A percentile compares a stretch with the other conserved stretches of the same genome.
phyloP scores from a whole-genome alignment of 2,888 invertebrate genomes.

The Epirrita christyi region DNA sequence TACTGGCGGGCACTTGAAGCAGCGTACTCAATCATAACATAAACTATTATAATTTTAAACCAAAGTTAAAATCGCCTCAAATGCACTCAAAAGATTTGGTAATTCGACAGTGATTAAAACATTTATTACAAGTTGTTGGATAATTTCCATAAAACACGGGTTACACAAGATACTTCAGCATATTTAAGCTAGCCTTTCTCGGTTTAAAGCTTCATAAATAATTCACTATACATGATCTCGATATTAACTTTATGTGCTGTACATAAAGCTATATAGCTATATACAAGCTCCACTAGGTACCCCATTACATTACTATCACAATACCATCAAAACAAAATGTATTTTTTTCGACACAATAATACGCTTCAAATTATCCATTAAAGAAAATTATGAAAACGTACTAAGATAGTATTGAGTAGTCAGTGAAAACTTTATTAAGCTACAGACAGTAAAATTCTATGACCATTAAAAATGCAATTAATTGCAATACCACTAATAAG shows the following conservation, averaged over 20 bases:
- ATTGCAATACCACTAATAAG: slow-evolving; percentile 11
- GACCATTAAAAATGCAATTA: slow-evolving; percentile 16
- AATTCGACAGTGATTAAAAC: slow-evolving; percentile 74
- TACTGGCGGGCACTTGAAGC: slow-evolving; percentile 50
- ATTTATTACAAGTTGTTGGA: slow-evolving; percentile 47
- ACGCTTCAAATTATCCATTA: slow-evolving; percentile 7
- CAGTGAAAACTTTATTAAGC: slow-evolving; percentile 13
- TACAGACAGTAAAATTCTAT: slow-evolving; percentile 11
- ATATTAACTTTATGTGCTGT: slow-evolving; percentile 48
- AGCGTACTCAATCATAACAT: slow-evolving; percentile 3
- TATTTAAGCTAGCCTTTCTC: slow-evolving; percentile 37
- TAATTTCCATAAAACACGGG: slow-evolving; percentile 51
- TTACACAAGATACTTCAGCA: slow-evolving; percentile 43
- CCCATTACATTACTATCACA: slow-evolving; percentile 58
- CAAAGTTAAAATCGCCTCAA: slow-evolving; percentile 40
- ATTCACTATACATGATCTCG: slow-evolving; percentile 55
- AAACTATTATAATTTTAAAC: slow-evolving; percentile 22
- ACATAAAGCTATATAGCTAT: slow-evolving; percentile 52
- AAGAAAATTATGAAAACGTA: slow-evolving; percentile 18
- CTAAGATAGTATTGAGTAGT: slow-evolving; percentile 20
- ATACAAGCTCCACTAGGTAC: slow-evolving; percentile 62
- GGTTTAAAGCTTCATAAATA: slow-evolving; percentile 46
- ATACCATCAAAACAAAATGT: slow-evolving; percentile 42
- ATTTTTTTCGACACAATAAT: slow-evolving; percentile 21
- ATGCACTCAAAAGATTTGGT: slow-evolving; percentile 62